phyloP scores from a whole-genome alignment of 2,888 invertebrate genomes.

The Dexiosoma caninum region DNA sequence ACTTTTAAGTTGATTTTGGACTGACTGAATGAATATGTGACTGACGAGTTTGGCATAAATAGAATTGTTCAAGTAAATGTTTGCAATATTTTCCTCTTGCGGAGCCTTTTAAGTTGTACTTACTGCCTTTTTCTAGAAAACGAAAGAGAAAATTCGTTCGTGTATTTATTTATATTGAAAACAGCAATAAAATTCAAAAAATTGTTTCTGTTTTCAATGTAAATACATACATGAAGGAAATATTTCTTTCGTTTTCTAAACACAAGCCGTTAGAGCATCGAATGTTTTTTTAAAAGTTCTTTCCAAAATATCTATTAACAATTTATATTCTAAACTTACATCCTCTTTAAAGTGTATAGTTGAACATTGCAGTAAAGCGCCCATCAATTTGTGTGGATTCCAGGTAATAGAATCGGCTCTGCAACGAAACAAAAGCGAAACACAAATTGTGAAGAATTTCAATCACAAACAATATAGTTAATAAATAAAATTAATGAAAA shows the following conservation, averaged over 20 bases:
- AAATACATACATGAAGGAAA: too few relatives aligned
- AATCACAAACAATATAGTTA: conserved; percentile 44
- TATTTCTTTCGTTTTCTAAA: too few relatives aligned
- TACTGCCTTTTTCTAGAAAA: too few relatives aligned
- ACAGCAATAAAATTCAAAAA: too few relatives aligned
- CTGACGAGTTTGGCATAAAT: conserved; percentile 14
- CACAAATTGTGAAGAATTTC: conserved; percentile 58
- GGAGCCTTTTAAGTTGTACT: background rate
- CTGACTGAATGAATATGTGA: conserved; percentile 13
- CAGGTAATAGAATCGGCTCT: conserved; percentile 98
- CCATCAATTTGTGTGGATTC: conserved; percentile 99
- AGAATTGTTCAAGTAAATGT: conserved; percentile 1
- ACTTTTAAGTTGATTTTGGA: background rate
- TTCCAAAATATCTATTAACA: too few relatives aligned
- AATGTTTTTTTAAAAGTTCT: too few relatives aligned
- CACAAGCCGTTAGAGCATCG: too few relatives aligned
- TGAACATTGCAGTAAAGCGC: conserved; percentile 96
- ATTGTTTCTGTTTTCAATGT: too few relatives aligned
- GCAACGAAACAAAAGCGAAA: conserved; percentile 72
- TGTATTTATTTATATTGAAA: too few relatives aligned
- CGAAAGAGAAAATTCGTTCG: too few relatives aligned
- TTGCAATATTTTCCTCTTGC: conserved; percentile 3
- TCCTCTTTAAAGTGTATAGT: conserved; percentile 97
- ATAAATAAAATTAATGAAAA: conserved; percentile 41
- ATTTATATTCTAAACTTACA: conserved; percentile 81